Base-by-base conservation (phyloP, 2,888 invertebrate species). In the Hypselothyrea guttata region DNA sequence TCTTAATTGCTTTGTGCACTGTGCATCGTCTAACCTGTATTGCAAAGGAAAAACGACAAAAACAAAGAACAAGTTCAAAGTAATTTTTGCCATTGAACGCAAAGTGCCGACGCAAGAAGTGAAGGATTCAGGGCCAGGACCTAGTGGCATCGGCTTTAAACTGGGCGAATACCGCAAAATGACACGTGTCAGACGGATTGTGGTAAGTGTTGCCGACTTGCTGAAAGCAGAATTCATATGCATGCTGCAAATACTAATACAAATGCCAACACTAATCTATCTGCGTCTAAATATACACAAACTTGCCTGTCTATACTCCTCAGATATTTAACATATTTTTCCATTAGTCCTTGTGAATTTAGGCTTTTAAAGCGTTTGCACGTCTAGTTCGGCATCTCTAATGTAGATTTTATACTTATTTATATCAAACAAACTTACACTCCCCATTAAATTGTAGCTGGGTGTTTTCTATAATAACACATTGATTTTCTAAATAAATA, bases 181-280 rank as follows among this genome's bases (percentile, higher is more conserved):
- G 87, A 87, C 77, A 85, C 88, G 86, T 64, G 88, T 87, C 48
- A 73, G 88, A 64, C 87, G 87, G 56, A 87, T 87, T 71, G 76
- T 83, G 88, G 87, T 87, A 81, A 87, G 88, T 76, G 53, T 18
- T 7, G 33, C 31, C 12, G 31, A 13, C 31, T 37, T 34, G 16
- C n/a, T 38, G 44, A 9, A 46, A 47, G n/a, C n/a, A n/a, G n/a
- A n/a, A n/a, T n/a, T n/a, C n/a, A n/a, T n/a, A n/a, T n/a, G 37
- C 5, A 35, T 7, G 2, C 55, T 18, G 51, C 27, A 44, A n/a
- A n/a, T n/a, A n/a, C 11, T 42, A 31, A 56, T 16, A 34, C 13
- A 33, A 12, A 11, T 22, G 47, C 9, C 47, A 15, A 40, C 34
- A 46, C 13, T 31, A 33, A 16, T 28, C 34, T 12, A 30, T 27